Evolutionary conservation across 2,113 vertebrate species (phyloP).

Genomic region (Corynorhinus townsendii): DNA sequence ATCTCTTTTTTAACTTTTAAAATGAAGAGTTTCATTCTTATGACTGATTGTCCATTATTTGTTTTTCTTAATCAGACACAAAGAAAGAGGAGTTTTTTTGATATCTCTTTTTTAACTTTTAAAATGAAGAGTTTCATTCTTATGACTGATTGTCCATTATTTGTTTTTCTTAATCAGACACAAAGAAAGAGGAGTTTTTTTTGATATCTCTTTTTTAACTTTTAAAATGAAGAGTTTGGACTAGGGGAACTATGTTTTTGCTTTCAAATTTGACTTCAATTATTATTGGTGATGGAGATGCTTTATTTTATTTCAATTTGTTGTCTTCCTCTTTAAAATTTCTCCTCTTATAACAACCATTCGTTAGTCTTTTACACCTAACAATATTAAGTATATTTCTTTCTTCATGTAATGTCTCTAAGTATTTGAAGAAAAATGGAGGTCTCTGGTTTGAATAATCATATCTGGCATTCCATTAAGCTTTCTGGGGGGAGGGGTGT

Average conservation of each 20-base stretch:
- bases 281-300: background rate
- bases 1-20: no score
- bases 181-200: no score
- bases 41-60: no score
- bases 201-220: background rate
- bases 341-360: background rate
- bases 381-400: background rate
- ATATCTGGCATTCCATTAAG: background rate
- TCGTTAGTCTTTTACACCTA: background rate
- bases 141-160: no score
- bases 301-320: background rate
- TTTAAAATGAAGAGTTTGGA: background rate
- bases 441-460: background rate
- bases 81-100: no score
- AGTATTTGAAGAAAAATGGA: background rate
- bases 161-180: no score
- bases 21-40: no score
- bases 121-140: no score
- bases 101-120: no score
- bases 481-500: no score
- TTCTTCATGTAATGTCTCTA: background rate
- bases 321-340: background rate
- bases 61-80: no score
- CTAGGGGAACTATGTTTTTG: background rate
- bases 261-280: background rate